Conservation (phyloP, 2,888 invertebrate genomes). For the Salpingus planirostris region DNA sequence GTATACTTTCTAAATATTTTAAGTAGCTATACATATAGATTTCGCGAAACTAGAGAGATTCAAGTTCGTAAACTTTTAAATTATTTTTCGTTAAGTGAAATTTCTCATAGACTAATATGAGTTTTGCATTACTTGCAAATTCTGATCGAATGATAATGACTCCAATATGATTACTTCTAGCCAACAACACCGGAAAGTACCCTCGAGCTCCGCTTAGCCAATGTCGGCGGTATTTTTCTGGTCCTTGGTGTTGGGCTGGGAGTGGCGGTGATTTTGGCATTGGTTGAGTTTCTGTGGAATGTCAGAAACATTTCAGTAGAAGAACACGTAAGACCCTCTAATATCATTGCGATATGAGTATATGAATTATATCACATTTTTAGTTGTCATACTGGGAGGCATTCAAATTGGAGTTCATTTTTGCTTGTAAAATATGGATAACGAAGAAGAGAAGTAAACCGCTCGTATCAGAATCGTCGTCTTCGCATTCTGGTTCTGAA, state of each 20-base stretch:
- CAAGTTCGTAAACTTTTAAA: neutral
- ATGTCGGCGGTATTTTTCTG: constrained; percentile 87
- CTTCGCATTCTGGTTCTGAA: constrained; percentile 10
- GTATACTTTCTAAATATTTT: too few species aligned
- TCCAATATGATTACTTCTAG: too few species aligned
- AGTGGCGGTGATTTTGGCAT: constrained; percentile 62
- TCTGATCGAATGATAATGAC: too few species aligned
- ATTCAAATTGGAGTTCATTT: constrained; percentile 57
- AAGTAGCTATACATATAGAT: too few species aligned
- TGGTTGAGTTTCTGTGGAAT: constrained; percentile 80
- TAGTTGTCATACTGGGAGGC: constrained; percentile 63
- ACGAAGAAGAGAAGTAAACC: constrained; percentile 56
- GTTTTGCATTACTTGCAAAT: too few species aligned
- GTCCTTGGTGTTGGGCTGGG: constrained; percentile 68
- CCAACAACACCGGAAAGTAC: too few species aligned
- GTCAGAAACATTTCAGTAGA: constrained; percentile 67
- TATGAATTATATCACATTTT: constrained; percentile 17
- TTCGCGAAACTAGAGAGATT: too few species aligned
- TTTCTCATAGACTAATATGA: too few species aligned
- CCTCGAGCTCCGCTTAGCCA: constrained; percentile 72
- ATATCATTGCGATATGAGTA: too few species aligned
- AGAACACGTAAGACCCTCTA: constrained; percentile 56
- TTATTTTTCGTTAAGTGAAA: neutral
- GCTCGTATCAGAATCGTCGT: constrained; percentile 22
- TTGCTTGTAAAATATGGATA: constrained; percentile 64